These are phyloP conservation scores for Barbus barbus DNA, from an alignment of 2,113 vertebrate genomes.

Conservation along the genomic window DNA sequence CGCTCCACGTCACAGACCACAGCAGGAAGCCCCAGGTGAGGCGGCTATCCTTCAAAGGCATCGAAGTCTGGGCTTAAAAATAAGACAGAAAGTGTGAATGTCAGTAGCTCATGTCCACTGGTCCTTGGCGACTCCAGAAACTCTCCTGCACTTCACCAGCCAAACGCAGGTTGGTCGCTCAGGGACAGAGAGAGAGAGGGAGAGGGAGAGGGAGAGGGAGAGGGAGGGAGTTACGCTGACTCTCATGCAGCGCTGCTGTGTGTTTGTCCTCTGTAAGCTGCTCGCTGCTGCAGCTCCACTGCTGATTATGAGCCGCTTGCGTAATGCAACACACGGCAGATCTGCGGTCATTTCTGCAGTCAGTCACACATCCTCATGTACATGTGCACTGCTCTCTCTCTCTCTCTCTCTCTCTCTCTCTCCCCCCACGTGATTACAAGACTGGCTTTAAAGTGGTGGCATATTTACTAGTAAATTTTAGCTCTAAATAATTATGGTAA, in stretches of 20 bases:
- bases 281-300: constrained; percentile 37
- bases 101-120: constrained; percentile 4
- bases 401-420: constrained; percentile 7
- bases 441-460: not conserved
- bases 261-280: constrained; percentile 52
- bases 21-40: constrained; percentile 55
- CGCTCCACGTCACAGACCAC: constrained; percentile 39
- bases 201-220: constrained; percentile 7
- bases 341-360: constrained; percentile 45
- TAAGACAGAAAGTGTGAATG: not conserved
- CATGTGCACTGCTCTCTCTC: constrained; percentile 43
- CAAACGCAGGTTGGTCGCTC: not conserved
- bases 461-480: not conserved
- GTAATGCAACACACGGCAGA: constrained; percentile 68
- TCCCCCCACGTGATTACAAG: constrained; percentile 10
- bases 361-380: constrained; percentile 60
- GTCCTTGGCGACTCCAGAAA: constrained; percentile 17
- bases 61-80: constrained; percentile 41
- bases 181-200: not conserved
- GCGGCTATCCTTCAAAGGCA: constrained; percentile 50
- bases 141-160: not conserved
- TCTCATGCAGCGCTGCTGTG: too few relatives aligned
- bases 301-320: constrained; percentile 68
- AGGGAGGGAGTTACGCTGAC: too few relatives aligned
- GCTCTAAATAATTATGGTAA: not conserved